Evolutionary conservation across 2,113 vertebrate genomes (phyloP), one percentile per base, ranked within the genome.

Genomic region (Istiophorus platypterus): DNA sequence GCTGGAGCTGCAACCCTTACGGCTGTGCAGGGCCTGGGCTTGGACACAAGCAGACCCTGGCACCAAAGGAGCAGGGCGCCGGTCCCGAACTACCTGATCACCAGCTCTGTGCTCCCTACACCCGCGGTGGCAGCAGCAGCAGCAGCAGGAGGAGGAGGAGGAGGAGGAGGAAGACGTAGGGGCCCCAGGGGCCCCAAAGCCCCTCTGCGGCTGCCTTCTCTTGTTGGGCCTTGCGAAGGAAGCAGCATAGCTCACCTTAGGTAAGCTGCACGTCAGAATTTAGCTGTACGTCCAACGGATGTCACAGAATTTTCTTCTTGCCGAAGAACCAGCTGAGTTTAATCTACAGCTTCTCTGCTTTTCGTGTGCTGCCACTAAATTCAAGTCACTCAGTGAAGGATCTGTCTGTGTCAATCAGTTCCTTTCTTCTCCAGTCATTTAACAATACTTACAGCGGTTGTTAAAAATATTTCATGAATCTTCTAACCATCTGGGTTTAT

Each of bases 141-240:
- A 29, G 45, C 73, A 6, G 37, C 37, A 39, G 37, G 6, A 39
- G 37, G 37, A 69, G 27, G 8, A 59, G 57, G 58, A 15, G 37
- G 6, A 39, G 37, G 37, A 69, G 27, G 8, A 59, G 57, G 58
- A 15, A 79, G 64, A 4, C n/a, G n/a, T n/a, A n/a, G n/a, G n/a
- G n/a, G n/a, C n/a, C 11, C 41, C 76, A 20, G 69, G 18, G 49
- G 27, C 18, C 24, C 47, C 73, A 73, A 74, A 76, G 62, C 83
- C 49, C 59, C 88, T 2, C 74, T 94, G 27, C 88, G 89, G 76
- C 89, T 95, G 42, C 94, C 94, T 0, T 82, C 85, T 0, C 85
- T 95, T 1, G 73, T 52, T 1, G 79, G 81, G 7, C 66, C 83
- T 11, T 78, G 64, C 58, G 86, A 74, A 66, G 59, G 37, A 31